phyloP scores from a whole-genome alignment of 2,113 vertebrate species.

The Gallinago undulata region DNA sequence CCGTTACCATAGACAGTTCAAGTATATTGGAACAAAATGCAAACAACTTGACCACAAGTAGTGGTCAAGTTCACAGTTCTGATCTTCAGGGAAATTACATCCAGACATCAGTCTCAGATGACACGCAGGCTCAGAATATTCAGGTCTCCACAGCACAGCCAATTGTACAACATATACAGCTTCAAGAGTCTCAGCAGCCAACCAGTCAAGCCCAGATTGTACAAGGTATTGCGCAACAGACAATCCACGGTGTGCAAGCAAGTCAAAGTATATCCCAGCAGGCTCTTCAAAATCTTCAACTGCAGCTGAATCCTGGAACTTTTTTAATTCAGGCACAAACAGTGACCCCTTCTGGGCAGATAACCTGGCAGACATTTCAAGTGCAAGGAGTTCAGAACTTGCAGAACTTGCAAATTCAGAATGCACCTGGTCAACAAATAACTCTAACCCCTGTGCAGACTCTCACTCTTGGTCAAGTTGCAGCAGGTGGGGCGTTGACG shows the following conservation, averaged over 20 bases:
- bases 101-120: conserved; percentile 84
- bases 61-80: conserved; percentile 85
- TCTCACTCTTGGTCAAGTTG: conserved; percentile 92
- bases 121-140: conserved; percentile 88
- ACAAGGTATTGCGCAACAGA: conserved; percentile 89
- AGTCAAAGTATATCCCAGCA: conserved; percentile 85
- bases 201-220: conserved; percentile 92
- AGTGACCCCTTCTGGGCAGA: conserved; percentile 95
- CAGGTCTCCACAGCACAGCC: conserved; percentile 89
- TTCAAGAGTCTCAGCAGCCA: conserved; percentile 90
- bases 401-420: conserved; percentile 97
- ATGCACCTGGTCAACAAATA: conserved; percentile 93
- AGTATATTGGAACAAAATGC: conserved; percentile 89
- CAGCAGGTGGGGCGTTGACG: conserved; percentile 82
- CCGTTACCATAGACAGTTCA: conserved; percentile 86
- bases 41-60: conserved; percentile 79
- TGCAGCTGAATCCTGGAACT: conserved; percentile 94
- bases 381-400: conserved; percentile 98
- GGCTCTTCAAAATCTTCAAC: conserved; percentile 92
- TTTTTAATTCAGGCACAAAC: conserved; percentile 99
- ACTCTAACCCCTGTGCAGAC: conserved; percentile 97
- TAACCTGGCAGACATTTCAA: conserved; percentile 99
- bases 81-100: conserved; percentile 91
- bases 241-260: conserved; percentile 83
- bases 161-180: conserved; percentile 89